These are phyloP conservation scores for Acronicta leporina DNA, from an alignment of 2,888 invertebrate species.

Conservation along the genomic window DNA sequence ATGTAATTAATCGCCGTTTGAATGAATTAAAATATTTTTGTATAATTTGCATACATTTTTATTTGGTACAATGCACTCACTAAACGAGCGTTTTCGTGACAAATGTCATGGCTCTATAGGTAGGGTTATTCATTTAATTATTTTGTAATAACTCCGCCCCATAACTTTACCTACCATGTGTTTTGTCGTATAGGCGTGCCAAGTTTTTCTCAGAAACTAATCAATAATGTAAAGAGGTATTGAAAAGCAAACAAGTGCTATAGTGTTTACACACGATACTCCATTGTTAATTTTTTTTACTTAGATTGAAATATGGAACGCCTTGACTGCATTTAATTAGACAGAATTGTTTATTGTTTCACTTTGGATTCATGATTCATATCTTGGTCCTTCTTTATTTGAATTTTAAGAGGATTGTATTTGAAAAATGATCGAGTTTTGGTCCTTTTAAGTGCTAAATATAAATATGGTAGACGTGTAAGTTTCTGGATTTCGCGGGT, in stretches of 20 bases:
- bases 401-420: constrained; percentile 48
- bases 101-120: constrained; percentile 44
- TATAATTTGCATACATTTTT: constrained; percentile 44
- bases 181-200: constrained; percentile 60
- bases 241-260: constrained; percentile 73
- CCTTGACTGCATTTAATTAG: constrained; percentile 57
- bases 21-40: constrained; percentile 52
- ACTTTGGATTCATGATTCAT: constrained; percentile 52
- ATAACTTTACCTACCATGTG: constrained; percentile 44
- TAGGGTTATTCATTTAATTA: constrained; percentile 42
- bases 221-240: constrained; percentile 79
- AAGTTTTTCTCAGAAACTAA: constrained; percentile 77
- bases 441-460: constrained; percentile 35
- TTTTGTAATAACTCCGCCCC: constrained; percentile 53
- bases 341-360: constrained; percentile 55
- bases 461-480: constrained; percentile 37
- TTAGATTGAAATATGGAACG: constrained; percentile 56
- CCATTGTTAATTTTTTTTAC: constrained; percentile 60
- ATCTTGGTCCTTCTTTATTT: constrained; percentile 51
- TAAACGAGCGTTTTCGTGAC: constrained; percentile 44
- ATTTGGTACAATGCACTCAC: constrained; percentile 47
- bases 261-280: constrained; percentile 70
- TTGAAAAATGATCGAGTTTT: constrained; percentile 21
- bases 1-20: constrained; percentile 49
- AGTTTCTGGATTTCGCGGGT: constrained; percentile 50